phyloP scores from a whole-genome alignment of 2,113 vertebrate species.

The Apus apus region DNA sequence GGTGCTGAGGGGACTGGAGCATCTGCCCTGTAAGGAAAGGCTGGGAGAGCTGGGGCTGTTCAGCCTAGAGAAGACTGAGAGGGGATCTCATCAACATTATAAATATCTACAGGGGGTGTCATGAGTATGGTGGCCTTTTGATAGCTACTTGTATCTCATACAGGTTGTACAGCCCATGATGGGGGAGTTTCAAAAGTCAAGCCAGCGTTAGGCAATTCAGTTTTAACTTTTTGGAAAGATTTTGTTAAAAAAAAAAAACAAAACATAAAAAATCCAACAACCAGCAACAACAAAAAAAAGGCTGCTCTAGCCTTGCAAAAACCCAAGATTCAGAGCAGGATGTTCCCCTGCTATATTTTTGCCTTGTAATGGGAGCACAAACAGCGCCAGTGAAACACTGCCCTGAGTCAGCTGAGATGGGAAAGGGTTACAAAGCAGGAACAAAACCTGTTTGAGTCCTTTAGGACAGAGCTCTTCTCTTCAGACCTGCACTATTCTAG shows the following conservation, averaged over 20 bases:
- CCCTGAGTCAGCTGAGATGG: rapidly evolving
- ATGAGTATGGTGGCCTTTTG: too few relatives aligned
- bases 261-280: background rate
- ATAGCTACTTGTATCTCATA: too few relatives aligned
- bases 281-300: background rate
- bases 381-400: background rate
- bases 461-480: background rate
- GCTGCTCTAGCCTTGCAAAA: background rate
- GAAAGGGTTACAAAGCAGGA: background rate
- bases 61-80: too few relatives aligned
- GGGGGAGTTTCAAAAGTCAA: too few relatives aligned
- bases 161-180: too few relatives aligned
- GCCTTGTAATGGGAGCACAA: background rate
- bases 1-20: too few relatives aligned
- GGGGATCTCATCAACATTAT: too few relatives aligned
- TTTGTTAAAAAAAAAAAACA: background rate
- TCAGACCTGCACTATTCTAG: background rate
- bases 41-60: too few relatives aligned
- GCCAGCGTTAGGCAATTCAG: too few relatives aligned
- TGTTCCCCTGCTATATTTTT: background rate
- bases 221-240: background rate
- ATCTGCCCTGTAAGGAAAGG: too few relatives aligned
- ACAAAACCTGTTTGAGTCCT: background rate
- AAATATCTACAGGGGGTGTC: too few relatives aligned
- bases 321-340: background rate